A percentile compares a stretch with the other conserved stretches of the same genome.
phyloP scores from a whole-genome alignment of 37 sponge, comb jelly and placozoan genomes.

The Lycopodina hypogea region DNA sequence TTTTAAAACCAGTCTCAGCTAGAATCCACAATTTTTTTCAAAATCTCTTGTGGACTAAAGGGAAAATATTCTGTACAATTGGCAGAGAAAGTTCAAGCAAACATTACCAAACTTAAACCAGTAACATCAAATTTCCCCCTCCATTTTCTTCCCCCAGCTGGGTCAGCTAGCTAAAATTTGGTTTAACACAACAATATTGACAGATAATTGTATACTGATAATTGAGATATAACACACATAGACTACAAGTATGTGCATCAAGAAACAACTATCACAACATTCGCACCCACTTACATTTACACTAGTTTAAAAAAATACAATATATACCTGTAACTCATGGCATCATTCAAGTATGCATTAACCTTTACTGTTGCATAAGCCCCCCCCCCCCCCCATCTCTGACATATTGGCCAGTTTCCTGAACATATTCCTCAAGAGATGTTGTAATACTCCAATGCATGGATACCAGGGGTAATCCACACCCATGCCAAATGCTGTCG shows the following conservation, averaged over 20 bases:
- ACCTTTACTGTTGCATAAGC: no score
- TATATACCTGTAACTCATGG: background rate
- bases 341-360: no score
- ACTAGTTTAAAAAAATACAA: background rate
- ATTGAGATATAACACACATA: background rate
- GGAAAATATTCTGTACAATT: background rate
- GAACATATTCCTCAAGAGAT: no score
- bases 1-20: slow-evolving; percentile 1
- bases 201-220: background rate
- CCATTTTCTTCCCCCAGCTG: background rate
- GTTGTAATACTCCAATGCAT: no score
- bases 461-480: no score
- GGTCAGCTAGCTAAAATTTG: no score
- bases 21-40: slow-evolving; percentile 15
- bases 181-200: no score
- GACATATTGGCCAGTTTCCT: no score
- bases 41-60: slow-evolving; percentile 9
- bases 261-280: background rate
- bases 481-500: no score
- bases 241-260: background rate
- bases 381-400: no score
- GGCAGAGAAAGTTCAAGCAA: slow-evolving; percentile 9
- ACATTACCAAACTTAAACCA: slow-evolving; percentile 6
- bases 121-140: background rate
- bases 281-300: background rate